Conservation (phyloP, 2,113 vertebrate genomes). For the Merops nubicus region DNA sequence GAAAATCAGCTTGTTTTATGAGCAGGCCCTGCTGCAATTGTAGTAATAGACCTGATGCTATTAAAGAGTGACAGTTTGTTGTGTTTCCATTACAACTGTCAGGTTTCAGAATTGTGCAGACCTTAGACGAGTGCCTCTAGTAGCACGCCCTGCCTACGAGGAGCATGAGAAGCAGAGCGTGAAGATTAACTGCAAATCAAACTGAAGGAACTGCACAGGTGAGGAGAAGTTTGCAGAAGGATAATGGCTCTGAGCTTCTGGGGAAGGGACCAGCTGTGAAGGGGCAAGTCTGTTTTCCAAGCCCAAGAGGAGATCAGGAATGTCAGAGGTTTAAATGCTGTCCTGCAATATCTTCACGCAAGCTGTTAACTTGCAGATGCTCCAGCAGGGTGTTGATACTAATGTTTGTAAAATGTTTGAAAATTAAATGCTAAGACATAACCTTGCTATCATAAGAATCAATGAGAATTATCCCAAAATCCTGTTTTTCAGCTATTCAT, state of each 20-base stretch:
- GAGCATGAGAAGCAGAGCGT: background rate
- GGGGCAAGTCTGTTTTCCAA: background rate
- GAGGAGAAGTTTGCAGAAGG: slow-evolving; percentile 21
- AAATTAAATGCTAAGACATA: background rate
- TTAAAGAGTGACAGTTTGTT: slow-evolving; percentile 36
- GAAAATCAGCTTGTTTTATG: slow-evolving; percentile 24
- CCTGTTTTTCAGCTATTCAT: background rate
- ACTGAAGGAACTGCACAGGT: background rate
- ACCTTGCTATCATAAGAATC: background rate
- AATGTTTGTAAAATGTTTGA: background rate
- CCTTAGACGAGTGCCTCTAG: background rate
- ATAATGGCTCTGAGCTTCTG: background rate
- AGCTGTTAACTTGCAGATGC: background rate
- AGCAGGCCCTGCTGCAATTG: slow-evolving; percentile 2
- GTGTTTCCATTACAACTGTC: slow-evolving; percentile 30
- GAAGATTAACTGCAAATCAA: slow-evolving; percentile 53
- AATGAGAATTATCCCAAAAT: background rate
- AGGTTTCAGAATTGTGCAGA: background rate
- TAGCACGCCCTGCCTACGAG: background rate
- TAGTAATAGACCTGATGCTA: background rate
- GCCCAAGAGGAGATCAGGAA: background rate
- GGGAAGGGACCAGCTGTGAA: background rate
- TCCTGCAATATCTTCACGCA: background rate
- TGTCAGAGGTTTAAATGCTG: background rate
- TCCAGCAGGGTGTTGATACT: background rate